These are phyloP conservation scores for Chloroclysta siterata DNA, from an alignment of 2,888 invertebrate genomes.

Conservation along the genomic window DNA sequence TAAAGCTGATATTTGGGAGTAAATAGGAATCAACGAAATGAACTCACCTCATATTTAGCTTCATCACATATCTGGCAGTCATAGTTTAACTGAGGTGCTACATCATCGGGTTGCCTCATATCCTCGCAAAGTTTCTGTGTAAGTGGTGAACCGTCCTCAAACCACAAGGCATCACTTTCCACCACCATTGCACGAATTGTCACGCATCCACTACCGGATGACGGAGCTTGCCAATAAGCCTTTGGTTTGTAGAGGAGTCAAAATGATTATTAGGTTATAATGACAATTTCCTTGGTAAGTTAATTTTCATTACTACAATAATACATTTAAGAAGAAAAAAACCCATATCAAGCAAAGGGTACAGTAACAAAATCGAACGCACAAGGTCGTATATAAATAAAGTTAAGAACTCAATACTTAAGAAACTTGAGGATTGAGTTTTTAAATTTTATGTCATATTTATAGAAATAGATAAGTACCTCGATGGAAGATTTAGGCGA, in stretches of 20 bases:
- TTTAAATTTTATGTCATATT: too few species aligned
- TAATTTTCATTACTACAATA: too few species aligned
- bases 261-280: not conserved
- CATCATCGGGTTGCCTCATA: conserved; percentile 72
- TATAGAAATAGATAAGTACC: conserved; percentile 48
- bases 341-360: too few species aligned
- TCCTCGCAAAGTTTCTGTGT: conserved; percentile 71
- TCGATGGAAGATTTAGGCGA: conserved; percentile 64
- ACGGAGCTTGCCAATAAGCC: conserved; percentile 78
- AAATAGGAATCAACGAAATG: not conserved
- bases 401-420: too few species aligned
- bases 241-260: conserved; percentile 43
- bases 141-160: conserved; percentile 70
- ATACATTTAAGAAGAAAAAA: too few species aligned
- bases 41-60: conserved; percentile 74
- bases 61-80: conserved; percentile 75
- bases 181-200: conserved; percentile 75
- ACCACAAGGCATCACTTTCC: conserved; percentile 72
- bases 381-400: too few species aligned
- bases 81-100: conserved; percentile 65
- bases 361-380: too few species aligned
- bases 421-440: too few species aligned
- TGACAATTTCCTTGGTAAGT: not conserved
- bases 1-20: not conserved
- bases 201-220: conserved; percentile 71